Evolutionary conservation across 2,888 invertebrate genomes (phyloP), one percentile per base, ranked within the genome.

Genomic region (Cryptus armator): DNA sequence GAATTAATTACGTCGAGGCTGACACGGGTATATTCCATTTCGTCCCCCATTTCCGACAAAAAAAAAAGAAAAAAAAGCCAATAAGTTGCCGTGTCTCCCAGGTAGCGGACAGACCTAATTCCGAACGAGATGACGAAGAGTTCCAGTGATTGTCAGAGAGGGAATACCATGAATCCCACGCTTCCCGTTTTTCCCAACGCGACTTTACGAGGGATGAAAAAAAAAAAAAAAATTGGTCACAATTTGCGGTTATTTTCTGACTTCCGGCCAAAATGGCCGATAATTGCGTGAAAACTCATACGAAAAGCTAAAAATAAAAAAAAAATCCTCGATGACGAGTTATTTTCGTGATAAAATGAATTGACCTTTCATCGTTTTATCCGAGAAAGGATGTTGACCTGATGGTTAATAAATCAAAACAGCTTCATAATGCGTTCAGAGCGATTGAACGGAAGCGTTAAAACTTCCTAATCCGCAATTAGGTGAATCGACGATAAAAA

Each of bases 11-110:
- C 82, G 79, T 62, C 74, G 66, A 7, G 44, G 67, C 76, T 85
- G 85, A 85, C 82, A 83, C 80, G 85, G 85, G 85, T 85, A 76
- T 75, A 83, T 85, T 85, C 80, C 82, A 80, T 83, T 83, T 77
- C 67, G 80, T 80, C 77, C 76, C 76, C 43, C 72, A 62, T 76
- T 56, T 67, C 62, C 51, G 53, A 59, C 6, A 3, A 37, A 37
- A 37, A 37, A 37, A 7, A 37, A 37, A 37, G 56, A 75, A 66
- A 46, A 16, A 48, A 68, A 72, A 71, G 37, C 67, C 64, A 19
- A 79, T 53, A 75, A 48, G 53, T 64, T 37, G 19, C 62, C 43
- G 48, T 62, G 70, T 66, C 56, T 77, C 77, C 6, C 62, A 64
- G 70, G 59, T 79, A 72, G 43, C 64, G 51, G 12, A 14, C 32